Conservation (phyloP, 2,888 invertebrate genomes). For the Toxonevra muliebris region DNA sequence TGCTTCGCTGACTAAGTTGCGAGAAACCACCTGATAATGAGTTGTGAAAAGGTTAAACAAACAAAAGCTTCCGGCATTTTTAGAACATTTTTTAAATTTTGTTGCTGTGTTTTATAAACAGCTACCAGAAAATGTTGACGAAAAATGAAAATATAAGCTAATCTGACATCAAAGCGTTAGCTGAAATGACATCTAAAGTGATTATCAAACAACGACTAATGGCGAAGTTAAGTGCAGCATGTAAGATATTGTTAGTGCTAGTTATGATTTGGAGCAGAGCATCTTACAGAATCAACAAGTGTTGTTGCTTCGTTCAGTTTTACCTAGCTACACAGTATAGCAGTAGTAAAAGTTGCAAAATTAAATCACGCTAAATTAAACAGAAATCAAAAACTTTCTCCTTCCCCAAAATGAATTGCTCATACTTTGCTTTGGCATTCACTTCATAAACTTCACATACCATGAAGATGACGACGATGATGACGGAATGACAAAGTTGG, state of each 20-base stretch:
- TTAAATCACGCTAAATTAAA: slow-evolving; percentile 57
- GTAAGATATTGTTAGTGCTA: no score
- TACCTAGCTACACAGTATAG: no score
- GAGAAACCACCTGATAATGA: neutral
- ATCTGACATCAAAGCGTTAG: slow-evolving; percentile 17
- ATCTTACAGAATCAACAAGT: slow-evolving; percentile 39
- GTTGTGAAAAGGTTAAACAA: neutral
- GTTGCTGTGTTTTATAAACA: neutral
- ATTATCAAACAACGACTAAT: slow-evolving; percentile 26
- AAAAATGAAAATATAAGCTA: slow-evolving; percentile 9
- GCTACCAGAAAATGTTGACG: slow-evolving; percentile 10
- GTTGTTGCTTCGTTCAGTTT: slow-evolving; percentile 24
- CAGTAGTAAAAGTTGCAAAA: slow-evolving; percentile 17
- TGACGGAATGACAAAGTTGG: slow-evolving; percentile 32
- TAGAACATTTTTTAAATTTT: neutral
- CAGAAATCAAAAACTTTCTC: slow-evolving; percentile 60
- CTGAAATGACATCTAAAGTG: slow-evolving; percentile 16
- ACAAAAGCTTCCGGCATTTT: slow-evolving; percentile 9
- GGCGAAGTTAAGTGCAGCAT: neutral
- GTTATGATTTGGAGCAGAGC: neutral
- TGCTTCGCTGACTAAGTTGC: slow-evolving; percentile 36
- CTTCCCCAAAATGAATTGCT: slow-evolving; percentile 24
- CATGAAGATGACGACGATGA: slow-evolving; percentile 19
- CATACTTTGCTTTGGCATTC: slow-evolving; percentile 8
- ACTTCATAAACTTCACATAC: slow-evolving; percentile 4